Base-by-base conservation (phyloP, 2,113 vertebrate species). In the Eupsittula cactorum region DNA sequence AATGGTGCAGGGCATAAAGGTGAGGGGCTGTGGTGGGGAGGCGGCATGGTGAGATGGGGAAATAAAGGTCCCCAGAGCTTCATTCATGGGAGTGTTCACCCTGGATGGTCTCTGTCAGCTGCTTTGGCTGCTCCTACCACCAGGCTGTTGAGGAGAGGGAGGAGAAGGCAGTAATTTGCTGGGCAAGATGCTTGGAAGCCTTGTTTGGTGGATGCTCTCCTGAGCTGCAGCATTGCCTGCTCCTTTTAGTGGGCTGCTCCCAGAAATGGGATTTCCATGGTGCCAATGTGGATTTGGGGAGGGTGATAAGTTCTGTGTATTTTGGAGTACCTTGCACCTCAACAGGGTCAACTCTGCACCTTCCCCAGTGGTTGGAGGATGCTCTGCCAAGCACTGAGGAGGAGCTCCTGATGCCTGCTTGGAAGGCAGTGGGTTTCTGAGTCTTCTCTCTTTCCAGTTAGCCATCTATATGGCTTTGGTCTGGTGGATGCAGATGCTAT, bases 401-500 rank as follows among this genome's bases (percentile, higher is more conserved):
- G 68, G 9, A 68, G 31, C 20, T 90, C 11, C 60, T 79, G 59
- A 16, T 5, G 20, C 14, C 47, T 85, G 50, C 75, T 52, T 60
- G 71, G 75, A 50, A 85, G 28, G 59, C 47, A 37, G 27, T 64
- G 41, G 10, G 27, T 88, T 93, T 97, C 97, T 98, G 97, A 98
- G 95, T 95, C 93, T 86, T 90, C 67, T 98, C 49, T 98, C 89
- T 97, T 97, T 98, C 79, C 97, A 99, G 99, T 99, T 97, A 99
- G 99, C 98, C 99, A 99, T 97, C 97, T 99, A 68, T 99, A 99
- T 93, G 99, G 99, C 55, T 99, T 99, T n/a, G 99, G 99, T 37
- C 97, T 99, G 97, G 99, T 99, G 97, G 98, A 99, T 89, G 99
- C 99, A 25, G 99, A 99, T 1, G 99, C 98, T 82, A 98, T 99